A percentile compares a stretch with the other conserved stretches of the same genome.
These are phyloP conservation scores for Ptilodon capucinus DNA, from an alignment of 2,888 invertebrate species.

Conservation along the genomic window DNA sequence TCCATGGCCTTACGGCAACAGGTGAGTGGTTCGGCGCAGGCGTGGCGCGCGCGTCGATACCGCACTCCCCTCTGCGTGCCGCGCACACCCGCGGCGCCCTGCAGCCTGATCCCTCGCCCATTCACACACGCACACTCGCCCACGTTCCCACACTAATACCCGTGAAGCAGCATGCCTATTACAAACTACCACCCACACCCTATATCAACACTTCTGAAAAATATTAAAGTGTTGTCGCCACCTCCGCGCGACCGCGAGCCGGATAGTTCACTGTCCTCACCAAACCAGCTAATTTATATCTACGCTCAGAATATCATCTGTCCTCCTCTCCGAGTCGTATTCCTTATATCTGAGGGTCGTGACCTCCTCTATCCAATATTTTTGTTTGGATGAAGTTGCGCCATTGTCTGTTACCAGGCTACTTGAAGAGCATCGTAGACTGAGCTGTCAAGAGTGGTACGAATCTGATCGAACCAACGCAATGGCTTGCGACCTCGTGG, in stretches of 20 bases:
- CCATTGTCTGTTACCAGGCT: too few relatives aligned
- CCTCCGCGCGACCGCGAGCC: slow-evolving; percentile 12
- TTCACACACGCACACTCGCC: slow-evolving; percentile 71
- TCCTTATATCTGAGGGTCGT: too few relatives aligned
- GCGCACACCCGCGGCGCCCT: slow-evolving; percentile 38
- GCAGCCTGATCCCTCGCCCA: slow-evolving; percentile 56
- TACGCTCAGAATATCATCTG: slow-evolving; percentile 18
- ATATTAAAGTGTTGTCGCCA: slow-evolving; percentile 20
- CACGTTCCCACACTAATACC: slow-evolving; percentile 41
- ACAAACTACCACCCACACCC: slow-evolving; percentile 29
- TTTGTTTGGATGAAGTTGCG: too few relatives aligned
- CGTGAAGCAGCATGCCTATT: slow-evolving; percentile 16
- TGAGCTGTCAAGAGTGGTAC: too few relatives aligned
- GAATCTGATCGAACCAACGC: too few relatives aligned
- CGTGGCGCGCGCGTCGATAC: slow-evolving; percentile 77
- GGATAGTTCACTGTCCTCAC: slow-evolving; percentile 21
- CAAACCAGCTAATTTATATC: slow-evolving; percentile 14
- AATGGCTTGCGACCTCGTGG: too few relatives aligned
- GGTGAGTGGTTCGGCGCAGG: slow-evolving; percentile 71
- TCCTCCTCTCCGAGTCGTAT: too few relatives aligned
- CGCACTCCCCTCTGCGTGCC: slow-evolving; percentile 48
- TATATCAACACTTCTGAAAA: slow-evolving; percentile 22
- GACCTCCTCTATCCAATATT: too few relatives aligned
- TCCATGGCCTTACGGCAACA: slow-evolving; percentile 79
- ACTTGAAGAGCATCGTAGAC: too few relatives aligned